Conservation (phyloP, 2,113 vertebrate genomes). For the Ariopsis seemanni region DNA sequence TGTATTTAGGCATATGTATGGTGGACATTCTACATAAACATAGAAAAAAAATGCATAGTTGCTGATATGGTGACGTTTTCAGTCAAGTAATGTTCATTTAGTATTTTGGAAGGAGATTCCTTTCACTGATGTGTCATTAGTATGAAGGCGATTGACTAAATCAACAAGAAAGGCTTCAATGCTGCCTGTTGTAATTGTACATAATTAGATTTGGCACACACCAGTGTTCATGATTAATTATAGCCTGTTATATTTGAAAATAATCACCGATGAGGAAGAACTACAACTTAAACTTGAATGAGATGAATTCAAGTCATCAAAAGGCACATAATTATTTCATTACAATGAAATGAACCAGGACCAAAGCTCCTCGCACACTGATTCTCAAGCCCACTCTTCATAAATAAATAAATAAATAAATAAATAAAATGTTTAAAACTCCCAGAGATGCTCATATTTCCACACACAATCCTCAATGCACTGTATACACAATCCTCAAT, state of each 20-base stretch:
- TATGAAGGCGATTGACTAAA: not conserved
- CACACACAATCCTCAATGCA: not conserved
- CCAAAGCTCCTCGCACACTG: not conserved
- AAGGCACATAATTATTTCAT: not conserved
- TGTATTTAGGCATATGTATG: not conserved
- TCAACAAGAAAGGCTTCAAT: not conserved
- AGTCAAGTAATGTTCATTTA: no score
- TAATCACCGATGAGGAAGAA: not conserved
- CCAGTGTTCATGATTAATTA: constrained; percentile 61
- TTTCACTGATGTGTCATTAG: not conserved
- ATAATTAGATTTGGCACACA: constrained; percentile 65
- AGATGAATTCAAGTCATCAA: constrained; percentile 10
- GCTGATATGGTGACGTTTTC: not conserved
- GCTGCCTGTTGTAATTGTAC: constrained; percentile 60
- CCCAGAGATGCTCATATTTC: not conserved
- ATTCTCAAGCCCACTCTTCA: not conserved
- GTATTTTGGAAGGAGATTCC: not conserved
- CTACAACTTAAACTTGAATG: not conserved
- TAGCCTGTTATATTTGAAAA: not conserved
- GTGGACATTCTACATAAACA: not conserved
- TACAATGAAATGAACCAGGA: not conserved
- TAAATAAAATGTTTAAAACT: not conserved
- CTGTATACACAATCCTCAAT: no score
- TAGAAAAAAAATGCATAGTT: not conserved
- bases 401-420: not conserved